Evolutionary conservation across 2,113 vertebrate species (phyloP).

Genomic region (Puma concolor): DNA sequence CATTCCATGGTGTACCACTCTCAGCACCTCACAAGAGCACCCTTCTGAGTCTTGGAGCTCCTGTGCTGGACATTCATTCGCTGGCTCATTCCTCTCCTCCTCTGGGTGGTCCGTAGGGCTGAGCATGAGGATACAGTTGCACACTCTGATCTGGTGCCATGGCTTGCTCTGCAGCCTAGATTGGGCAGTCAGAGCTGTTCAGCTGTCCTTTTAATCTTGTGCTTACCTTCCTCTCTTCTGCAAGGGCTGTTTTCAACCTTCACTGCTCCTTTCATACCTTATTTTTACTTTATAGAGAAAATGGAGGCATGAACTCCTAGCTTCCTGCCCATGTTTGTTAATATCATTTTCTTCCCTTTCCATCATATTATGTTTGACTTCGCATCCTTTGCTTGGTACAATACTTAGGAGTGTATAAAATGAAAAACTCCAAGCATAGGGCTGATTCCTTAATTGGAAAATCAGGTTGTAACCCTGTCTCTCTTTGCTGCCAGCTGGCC

Average conservation of each 20-base stretch:
- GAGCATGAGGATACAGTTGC: neutral
- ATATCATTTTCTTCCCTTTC: neutral
- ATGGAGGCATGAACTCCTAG: neutral
- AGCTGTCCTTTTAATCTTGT: neutral
- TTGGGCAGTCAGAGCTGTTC: neutral
- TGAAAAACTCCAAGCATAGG: neutral
- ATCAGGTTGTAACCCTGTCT: neutral
- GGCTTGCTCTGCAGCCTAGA: neutral
- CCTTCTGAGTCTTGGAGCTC: neutral
- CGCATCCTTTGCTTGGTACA: neutral
- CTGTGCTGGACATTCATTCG: rapidly evolving
- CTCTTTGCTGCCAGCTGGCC: neutral
- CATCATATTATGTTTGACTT: neutral
- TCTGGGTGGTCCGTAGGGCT: neutral
- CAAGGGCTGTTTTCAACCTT: neutral
- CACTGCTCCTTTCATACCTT: neutral
- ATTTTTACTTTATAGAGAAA: neutral
- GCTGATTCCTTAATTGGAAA: neutral
- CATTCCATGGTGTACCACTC: rapidly evolving
- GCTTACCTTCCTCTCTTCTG: neutral
- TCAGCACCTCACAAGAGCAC: rapidly evolving
- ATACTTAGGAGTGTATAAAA: neutral
- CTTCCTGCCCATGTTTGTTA: neutral
- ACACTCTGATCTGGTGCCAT: neutral
- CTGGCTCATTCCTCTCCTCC: neutral